These are phyloP conservation scores for Megalurothrips usitatus DNA, from an alignment of 2,888 invertebrate genomes.

Conservation along the genomic window DNA sequence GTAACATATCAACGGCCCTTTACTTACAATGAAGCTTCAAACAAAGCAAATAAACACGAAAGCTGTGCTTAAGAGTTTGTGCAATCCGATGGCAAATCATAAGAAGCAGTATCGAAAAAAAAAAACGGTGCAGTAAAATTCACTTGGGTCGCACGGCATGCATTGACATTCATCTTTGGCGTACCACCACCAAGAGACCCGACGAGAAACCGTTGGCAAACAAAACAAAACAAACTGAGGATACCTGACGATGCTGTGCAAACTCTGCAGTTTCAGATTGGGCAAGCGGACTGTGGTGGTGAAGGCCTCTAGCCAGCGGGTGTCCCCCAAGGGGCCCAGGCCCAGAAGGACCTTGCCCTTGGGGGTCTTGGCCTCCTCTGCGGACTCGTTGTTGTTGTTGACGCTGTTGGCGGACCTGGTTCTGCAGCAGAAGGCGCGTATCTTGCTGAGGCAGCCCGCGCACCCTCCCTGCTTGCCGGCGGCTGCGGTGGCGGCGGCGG, in stretches of 20 bases:
- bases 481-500: not conserved
- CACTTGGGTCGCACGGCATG: no score
- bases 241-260: not conserved
- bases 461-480: not conserved
- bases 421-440: not conserved
- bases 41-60: no score
- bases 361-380: no score
- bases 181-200: not conserved
- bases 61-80: no score
- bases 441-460: slow-evolving; percentile 8
- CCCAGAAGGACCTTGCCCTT: no score
- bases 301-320: not conserved
- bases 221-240: not conserved
- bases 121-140: no score
- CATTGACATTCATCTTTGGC: not conserved
- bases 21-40: no score
- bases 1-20: no score
- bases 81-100: no score
- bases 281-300: not conserved
- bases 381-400: no score
- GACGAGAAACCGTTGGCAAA: not conserved
- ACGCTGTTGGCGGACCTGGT: not conserved
- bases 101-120: no score
- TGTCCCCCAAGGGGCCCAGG: not conserved
- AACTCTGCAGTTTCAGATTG: not conserved